Evolutionary conservation across 2,888 invertebrate species (phyloP).

Genomic region (Agrotis ipsilon): DNA sequence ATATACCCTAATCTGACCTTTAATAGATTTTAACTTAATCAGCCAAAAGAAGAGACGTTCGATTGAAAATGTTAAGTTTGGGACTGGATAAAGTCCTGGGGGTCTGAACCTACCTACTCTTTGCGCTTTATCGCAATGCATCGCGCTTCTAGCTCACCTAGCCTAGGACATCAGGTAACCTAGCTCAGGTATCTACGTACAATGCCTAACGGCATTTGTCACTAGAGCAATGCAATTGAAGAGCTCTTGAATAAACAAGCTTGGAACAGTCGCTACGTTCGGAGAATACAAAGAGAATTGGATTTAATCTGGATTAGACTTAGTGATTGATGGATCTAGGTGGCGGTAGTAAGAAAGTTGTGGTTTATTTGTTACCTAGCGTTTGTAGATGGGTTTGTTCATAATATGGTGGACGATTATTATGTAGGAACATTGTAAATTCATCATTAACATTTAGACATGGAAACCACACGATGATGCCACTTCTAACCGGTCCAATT

Average conservation of each 20-base stretch:
- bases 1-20: too few species aligned
- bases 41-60: too few species aligned
- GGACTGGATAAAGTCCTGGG: too few species aligned
- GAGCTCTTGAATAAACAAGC: constrained; percentile 39
- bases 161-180: constrained; percentile 22
- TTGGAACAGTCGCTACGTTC: constrained; percentile 24
- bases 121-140: background rate
- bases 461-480: too few species aligned
- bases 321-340: constrained; percentile 19
- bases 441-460: background rate
- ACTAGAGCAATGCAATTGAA: constrained; percentile 45
- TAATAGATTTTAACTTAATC: too few species aligned
- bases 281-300: constrained; percentile 19
- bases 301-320: constrained; percentile 14
- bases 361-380: background rate
- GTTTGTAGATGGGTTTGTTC: background rate
- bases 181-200: constrained; percentile 4
- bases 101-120: too few species aligned
- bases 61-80: too few species aligned
- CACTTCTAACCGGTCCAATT: too few species aligned
- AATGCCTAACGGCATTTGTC: constrained; percentile 61
- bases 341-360: background rate
- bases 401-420: background rate
- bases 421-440: background rate
- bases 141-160: background rate